Base-by-base conservation (phyloP, 2,113 vertebrate species). In the Crotalus viridis region DNA sequence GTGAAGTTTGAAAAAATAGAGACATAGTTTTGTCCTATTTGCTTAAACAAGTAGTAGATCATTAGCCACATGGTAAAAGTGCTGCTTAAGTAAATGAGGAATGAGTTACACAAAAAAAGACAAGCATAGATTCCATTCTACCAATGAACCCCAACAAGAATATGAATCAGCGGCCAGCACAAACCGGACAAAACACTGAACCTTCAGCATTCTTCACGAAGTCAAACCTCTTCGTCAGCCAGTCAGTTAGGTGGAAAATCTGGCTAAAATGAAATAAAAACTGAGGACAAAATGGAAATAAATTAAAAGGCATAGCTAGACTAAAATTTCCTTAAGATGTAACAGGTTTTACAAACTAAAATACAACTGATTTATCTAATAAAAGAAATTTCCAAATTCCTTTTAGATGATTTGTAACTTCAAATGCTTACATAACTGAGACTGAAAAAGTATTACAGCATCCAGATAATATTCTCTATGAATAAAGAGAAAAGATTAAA, bases 121-220 rank as follows among this genome's bases (percentile, higher is more conserved):
- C 48, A 96, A 97, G 95, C 97, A 97, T 97, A 97, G 96, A 96
- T 97, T 98, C 97, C 97, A 96, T 97, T 97, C 97, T 97, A 96
- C 94, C 95, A 96, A 97, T 97, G 96, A 98, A 97, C 97, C 97
- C 97, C 97, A 97, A 97, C 97, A 97, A 97, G 97, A 97, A 97
- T 97, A 97, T 97, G 97, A 97, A 96, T 96, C 97, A 89, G 54
- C 22, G 98, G 97, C 98, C 97, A 98, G 98, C 98, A 96, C 98
- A 98, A 98, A 97, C 98, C 89, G 94, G 94, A 96, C 97, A 95
- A 97, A 90, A 98, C 98, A 98, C 98, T 97, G 97, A 97, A 97
- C 97, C 97, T 97, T 97, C 95, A 97, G 97, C 97, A 96, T 96
- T 97, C 95, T 93, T 95, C 97, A 97, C 96, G 97, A 97, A 97